phyloP scores from a whole-genome alignment of 2,888 invertebrate species.

The Brachylomia viminalis region DNA sequence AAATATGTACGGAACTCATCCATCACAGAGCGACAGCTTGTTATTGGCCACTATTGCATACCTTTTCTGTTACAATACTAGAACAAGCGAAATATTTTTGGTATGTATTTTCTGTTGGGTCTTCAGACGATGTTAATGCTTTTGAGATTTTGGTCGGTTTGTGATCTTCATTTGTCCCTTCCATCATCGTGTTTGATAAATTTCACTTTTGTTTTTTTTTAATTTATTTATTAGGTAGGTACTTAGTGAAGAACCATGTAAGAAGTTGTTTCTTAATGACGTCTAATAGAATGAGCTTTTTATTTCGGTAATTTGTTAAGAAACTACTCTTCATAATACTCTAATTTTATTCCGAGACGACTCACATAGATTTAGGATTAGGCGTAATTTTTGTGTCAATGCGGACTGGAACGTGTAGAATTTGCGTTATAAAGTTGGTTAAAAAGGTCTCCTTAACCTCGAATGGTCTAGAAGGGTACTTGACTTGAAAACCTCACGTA shows the following conservation, averaged over 20 bases:
- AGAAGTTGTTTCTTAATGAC: not conserved
- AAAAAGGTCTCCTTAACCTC: not conserved
- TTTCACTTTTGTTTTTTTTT: not conserved
- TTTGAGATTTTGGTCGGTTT: not conserved
- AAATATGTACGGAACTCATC: constrained; percentile 66
- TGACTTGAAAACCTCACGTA: constrained; percentile 29
- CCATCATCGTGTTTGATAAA: too few species aligned
- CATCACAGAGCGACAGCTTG: constrained; percentile 70
- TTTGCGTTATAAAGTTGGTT: constrained; percentile 2
- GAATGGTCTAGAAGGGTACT: not conserved
- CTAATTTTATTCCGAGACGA: not conserved
- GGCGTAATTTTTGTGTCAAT: not conserved
- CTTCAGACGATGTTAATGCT: not conserved
- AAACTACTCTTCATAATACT: not conserved
- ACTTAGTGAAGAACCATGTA: not conserved
- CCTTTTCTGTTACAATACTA: constrained; percentile 9
- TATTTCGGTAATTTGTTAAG: not conserved
- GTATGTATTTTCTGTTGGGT: not conserved
- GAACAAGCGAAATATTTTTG: constrained; percentile 21
- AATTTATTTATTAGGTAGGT: too few species aligned
- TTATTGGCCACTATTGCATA: constrained; percentile 60
- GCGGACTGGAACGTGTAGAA: not conserved
- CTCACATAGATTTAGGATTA: not conserved
- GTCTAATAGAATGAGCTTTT: not conserved
- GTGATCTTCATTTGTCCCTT: not conserved